Evolutionary conservation across 2,797 vertebrate species (phyloP).

Genomic region (Kryptolebias ocellatus): DNA sequence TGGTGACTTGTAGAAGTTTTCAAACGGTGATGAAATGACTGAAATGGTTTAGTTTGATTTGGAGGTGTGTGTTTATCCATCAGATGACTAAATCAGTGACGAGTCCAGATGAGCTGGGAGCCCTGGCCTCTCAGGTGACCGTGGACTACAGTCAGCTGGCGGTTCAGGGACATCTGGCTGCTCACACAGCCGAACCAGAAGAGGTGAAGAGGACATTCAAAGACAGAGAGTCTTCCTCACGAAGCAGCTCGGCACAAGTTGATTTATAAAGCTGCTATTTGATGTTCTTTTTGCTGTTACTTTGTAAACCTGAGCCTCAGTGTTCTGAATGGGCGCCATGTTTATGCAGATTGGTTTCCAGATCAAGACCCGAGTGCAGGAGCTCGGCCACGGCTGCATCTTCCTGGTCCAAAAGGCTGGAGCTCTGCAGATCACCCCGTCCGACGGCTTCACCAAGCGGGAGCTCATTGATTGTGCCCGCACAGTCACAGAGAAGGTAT

Average conservation of each 20-base stretch:
- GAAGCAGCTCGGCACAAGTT: neutral
- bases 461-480: constrained; percentile 97
- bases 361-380: constrained; percentile 93
- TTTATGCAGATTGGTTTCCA: constrained; percentile 91
- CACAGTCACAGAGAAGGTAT: constrained; percentile 95
- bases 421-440: constrained; percentile 93
- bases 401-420: constrained; percentile 99
- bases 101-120: constrained; percentile 94
- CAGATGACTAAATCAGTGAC: constrained; percentile 99
- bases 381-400: constrained; percentile 97
- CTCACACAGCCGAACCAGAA: constrained; percentile 93
- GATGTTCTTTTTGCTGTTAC: neutral
- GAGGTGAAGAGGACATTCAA: constrained; percentile 83
- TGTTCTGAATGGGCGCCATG: neutral
- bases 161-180: constrained; percentile 93
- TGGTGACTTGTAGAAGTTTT: neutral
- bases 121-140: constrained; percentile 96
- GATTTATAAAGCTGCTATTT: neutral
- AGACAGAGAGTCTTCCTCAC: neutral
- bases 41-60: neutral
- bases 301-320: neutral
- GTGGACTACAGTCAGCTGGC: constrained; percentile 96
- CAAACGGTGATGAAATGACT: neutral
- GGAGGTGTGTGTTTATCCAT: constrained; percentile 37
- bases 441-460: constrained; percentile 93